Evolutionary conservation across 2,113 vertebrate species (phyloP).

Genomic region (Pollachius pollachius): DNA sequence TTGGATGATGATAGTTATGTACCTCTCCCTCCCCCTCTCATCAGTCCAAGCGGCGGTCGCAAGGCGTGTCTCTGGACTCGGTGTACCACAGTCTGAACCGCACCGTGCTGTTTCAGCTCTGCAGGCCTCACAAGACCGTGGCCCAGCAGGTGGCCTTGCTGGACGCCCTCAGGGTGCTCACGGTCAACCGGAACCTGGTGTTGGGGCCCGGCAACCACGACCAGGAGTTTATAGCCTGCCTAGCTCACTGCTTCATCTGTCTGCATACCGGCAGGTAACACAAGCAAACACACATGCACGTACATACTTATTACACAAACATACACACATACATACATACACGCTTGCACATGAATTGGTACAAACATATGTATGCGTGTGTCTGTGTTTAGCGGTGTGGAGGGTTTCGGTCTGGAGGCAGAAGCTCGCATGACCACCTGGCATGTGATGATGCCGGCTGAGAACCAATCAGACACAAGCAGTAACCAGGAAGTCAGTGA

Average conservation of each 20-base stretch:
- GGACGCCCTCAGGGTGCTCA: slow-evolving; percentile 90
- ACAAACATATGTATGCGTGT: not conserved
- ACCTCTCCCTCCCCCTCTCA: not conserved
- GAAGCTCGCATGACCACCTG: slow-evolving; percentile 99
- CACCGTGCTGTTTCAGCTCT: slow-evolving; percentile 97
- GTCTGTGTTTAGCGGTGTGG: slow-evolving; percentile 76
- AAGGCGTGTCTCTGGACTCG: slow-evolving; percentile 30
- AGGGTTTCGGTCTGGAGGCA: slow-evolving; percentile 96
- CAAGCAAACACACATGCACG: not conserved
- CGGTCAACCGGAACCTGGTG: slow-evolving; percentile 94
- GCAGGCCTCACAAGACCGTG: slow-evolving; percentile 93
- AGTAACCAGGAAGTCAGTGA: slow-evolving; percentile 94
- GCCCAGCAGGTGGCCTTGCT: slow-evolving; percentile 95
- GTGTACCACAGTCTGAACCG: slow-evolving; percentile 98
- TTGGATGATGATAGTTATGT: too few relatives aligned
- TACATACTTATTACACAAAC: not conserved
- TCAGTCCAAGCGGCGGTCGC: not conserved
- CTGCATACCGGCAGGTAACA: slow-evolving; percentile 88
- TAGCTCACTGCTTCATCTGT: slow-evolving; percentile 95
- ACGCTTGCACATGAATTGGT: not conserved
- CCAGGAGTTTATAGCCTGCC: slow-evolving; percentile 95
- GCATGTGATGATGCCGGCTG: slow-evolving; percentile 94
- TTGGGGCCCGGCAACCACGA: slow-evolving; percentile 96
- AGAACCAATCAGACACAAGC: slow-evolving; percentile 83
- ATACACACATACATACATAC: too few relatives aligned